Conservation (phyloP, 2,113 vertebrate species). For the Semnornis frantzii region DNA sequence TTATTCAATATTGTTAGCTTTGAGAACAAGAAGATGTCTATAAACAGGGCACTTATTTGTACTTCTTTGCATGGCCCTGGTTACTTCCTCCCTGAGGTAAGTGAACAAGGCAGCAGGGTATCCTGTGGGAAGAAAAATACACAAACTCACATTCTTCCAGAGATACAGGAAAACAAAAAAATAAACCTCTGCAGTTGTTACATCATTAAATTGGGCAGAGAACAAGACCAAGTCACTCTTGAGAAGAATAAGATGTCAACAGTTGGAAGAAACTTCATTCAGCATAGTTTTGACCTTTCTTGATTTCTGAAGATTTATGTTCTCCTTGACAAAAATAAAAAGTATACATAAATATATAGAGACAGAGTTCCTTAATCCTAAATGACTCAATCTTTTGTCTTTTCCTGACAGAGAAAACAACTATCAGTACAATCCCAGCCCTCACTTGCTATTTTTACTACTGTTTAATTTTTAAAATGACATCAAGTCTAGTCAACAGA, state of each 20-base stretch:
- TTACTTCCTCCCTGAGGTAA: constrained; percentile 13
- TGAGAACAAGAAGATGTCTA: not conserved
- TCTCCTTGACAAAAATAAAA: not conserved
- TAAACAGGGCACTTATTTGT: not conserved
- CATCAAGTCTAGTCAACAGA: not conserved
- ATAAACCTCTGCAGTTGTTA: not conserved
- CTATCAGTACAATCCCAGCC: not conserved
- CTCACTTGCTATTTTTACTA: constrained; percentile 12
- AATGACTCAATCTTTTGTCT: not conserved
- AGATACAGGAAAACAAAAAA: not conserved
- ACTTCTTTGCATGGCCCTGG: not conserved
- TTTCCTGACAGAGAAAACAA: not conserved
- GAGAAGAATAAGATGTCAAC: not conserved
- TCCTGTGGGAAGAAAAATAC: not conserved
- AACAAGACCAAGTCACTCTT: constrained; percentile 9
- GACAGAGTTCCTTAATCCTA: not conserved
- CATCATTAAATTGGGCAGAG: not conserved
- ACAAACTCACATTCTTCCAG: not conserved
- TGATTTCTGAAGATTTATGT: not conserved
- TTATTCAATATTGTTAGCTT: not conserved
- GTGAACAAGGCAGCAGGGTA: not conserved
- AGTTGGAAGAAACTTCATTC: not conserved
- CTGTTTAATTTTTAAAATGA: not conserved
- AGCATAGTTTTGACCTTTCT: not conserved
- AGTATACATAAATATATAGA: not conserved